Conservation (phyloP, 1,140 invertebrate genomes). For the Brachionus rotundiformis region DNA sequence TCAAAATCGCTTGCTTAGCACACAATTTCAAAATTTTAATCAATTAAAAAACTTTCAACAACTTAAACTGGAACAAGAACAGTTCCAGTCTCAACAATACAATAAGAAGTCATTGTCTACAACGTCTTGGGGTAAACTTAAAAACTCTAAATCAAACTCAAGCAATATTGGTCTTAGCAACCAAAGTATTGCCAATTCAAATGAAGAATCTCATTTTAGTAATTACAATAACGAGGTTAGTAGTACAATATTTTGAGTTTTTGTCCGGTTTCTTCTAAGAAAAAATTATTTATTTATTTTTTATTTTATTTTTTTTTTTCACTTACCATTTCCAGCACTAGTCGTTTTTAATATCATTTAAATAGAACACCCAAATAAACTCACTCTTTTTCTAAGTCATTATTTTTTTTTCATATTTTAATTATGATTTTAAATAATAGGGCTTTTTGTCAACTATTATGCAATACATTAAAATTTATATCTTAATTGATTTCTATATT, state of each 20-base stretch:
- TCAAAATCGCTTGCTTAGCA: conserved; percentile 10
- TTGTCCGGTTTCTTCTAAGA: not conserved
- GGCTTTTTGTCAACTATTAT: too few relatives aligned
- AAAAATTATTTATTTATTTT: too few relatives aligned
- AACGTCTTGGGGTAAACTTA: conserved; percentile 51
- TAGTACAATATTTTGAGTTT: not conserved
- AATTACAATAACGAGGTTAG: conserved; percentile 5
- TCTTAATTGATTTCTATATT: too few relatives aligned
- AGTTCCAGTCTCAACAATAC: not conserved
- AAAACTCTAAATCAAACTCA: conserved; percentile 44
- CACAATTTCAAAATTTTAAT: conserved; percentile 50
- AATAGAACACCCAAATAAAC: too few relatives aligned
- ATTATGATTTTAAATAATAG: too few relatives aligned
- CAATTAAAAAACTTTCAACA: conserved; percentile 37
- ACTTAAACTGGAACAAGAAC: conserved; percentile 9
- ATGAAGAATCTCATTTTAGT: conserved; percentile 30
- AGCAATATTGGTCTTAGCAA: conserved; percentile 23
- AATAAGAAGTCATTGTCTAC: conserved; percentile 33
- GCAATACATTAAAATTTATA: too few relatives aligned
- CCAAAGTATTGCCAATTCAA: conserved; percentile 15
- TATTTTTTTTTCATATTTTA: too few relatives aligned
- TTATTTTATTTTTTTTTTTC: not conserved
- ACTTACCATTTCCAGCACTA: not conserved
- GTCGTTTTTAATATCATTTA: not conserved
- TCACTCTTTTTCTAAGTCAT: too few relatives aligned